Evolutionary conservation across 2,888 invertebrate genomes (phyloP), one percentile per base, ranked within the genome.

Genomic region (Cryptophagus acutangulus): DNA sequence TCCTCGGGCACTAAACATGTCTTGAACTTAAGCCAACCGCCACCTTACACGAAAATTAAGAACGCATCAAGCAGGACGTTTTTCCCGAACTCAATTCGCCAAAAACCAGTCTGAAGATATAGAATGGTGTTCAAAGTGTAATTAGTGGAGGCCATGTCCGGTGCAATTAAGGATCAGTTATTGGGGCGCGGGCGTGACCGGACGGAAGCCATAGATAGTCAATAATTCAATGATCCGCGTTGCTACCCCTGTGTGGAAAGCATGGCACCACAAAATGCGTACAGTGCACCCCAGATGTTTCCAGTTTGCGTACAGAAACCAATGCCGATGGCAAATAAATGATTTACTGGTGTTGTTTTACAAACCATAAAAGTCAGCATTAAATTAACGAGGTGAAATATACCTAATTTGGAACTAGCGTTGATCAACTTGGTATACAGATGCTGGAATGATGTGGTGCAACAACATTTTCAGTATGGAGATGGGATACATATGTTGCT

Each of bases 1-100:
- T 62, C 66, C 62, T 57, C 54, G 51, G 56, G 64, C 60, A 61
- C 63, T 69, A 69, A 69, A 69, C 62, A 69, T 69, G 68, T 66
- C 69, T 57, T 52, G 55, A 55, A 61, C 61, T 65, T 66, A 67
- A 67, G 67, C 67, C 63, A 55, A 45, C 58, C 50, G 44, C 59
- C 66, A 61, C 65, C 66, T 65, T 65, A 58, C 52, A 55, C 46
- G 50, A 61, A 31, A 62, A 62, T 62, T 61, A 61, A 59, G 52
- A 54, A 55, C 55, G 51, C 47, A 48, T 56, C 49, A 50, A 47
- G n/a, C 46, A 43, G 33, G 37, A 38, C 38, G 35, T 31, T 37
- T 48, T 45, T 40, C 46, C 36, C n/a, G n/a, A n/a, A n/a, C 35
- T n/a, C n/a, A n/a, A n/a, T n/a, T n/a, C n/a, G n/a, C n/a, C n/a